Evolutionary conservation across 1,140 invertebrate genomes (phyloP), one percentile per base, ranked within the genome.

Genomic region (Diuraphis noxia): DNA sequence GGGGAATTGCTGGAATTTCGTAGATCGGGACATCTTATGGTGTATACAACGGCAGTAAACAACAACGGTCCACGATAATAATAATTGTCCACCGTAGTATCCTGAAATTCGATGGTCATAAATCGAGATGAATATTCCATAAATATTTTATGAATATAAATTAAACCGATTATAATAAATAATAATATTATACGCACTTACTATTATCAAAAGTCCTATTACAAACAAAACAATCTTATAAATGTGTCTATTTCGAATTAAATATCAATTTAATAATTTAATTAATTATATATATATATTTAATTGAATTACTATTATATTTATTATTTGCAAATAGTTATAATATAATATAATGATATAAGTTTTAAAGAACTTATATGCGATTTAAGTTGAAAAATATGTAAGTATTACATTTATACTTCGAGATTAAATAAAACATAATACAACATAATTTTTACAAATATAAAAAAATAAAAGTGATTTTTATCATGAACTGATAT

Each of bases 101-200:
- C 56, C 56, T 72, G 13, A 30, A 72, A 72, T 72, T 17, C 56
- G 56, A 72, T n/a, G 56, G 56, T n/a, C 56, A n/a, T 72, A 72
- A 72, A 72, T 72, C 56, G 56, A 72, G 56, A n/a, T 72, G n/a
- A 72, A 72, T 72, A 63, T 72, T 72, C 30, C 56, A 13, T 72
- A n/a, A 72, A n/a, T 72, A n/a, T n/a, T 72, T 72, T 72, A 72
- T 72, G 56, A 72, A 72, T 72, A 72, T 72, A n/a, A 72, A 72
- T 72, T 72, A 17, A n/a, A n/a, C 17, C 13, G 56, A n/a, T 72
- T 72, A 8, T 56, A 49, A 49, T 49, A 49, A n/a, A 43, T 43
- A 43, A 49, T 49, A 49, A 49, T 49, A 49, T 49, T 49, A 49
- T 49, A 49, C 6, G 30, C 56, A n/a, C 30, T 17, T 17, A n/a